Evolutionary conservation across 2,888 invertebrate genomes (phyloP).

Genomic region (Cremastobaeus sp.): DNA sequence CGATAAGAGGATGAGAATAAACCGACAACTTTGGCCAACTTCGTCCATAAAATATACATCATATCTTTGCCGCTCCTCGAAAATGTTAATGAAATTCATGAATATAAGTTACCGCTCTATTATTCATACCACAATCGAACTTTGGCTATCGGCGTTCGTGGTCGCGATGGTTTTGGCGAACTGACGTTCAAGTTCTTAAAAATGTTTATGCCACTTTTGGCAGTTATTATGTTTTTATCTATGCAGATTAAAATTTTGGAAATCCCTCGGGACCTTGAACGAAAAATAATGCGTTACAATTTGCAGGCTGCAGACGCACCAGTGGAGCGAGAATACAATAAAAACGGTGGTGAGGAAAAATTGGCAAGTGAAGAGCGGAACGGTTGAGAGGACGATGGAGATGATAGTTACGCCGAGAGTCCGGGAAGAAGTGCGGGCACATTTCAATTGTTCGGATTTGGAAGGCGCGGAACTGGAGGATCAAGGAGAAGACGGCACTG

Average conservation of each 20-base stretch:
- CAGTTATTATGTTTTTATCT: no score
- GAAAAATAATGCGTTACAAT: conserved; percentile 13
- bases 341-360: conserved; percentile 83
- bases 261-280: no score
- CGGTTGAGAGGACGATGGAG: conserved; percentile 86
- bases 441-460: conserved; percentile 91
- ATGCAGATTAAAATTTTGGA: no score
- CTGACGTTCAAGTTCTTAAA: no score
- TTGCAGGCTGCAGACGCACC: conserved; percentile 90
- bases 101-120: conserved; percentile 33
- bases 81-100: conserved; percentile 57
- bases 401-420: conserved; percentile 96
- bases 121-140: conserved; percentile 46
- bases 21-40: conserved; percentile 39
- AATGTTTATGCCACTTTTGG: no score
- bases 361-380: conserved; percentile 90
- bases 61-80: conserved; percentile 13
- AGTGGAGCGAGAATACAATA: conserved; percentile 95
- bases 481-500: conserved; percentile 98
- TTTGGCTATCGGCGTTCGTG: conserved; percentile 29
- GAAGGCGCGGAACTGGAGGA: conserved; percentile 99
- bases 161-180: no score
- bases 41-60: conserved; percentile 25
- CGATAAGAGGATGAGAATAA: conserved; percentile 49
- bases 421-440: conserved; percentile 89